Conservation (phyloP, 2,113 vertebrate genomes). For the Papio anubis region DNA sequence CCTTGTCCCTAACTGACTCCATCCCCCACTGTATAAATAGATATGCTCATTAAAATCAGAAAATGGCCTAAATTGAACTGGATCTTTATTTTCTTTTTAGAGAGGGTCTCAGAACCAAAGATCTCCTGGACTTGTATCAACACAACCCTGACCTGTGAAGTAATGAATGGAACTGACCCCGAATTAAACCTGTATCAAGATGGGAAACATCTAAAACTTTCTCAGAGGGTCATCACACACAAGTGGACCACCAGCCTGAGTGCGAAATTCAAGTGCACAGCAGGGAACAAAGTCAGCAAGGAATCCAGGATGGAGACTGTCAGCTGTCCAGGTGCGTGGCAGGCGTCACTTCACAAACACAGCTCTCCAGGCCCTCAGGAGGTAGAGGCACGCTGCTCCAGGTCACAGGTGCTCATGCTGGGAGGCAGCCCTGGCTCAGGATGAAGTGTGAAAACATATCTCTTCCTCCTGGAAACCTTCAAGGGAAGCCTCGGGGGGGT, state of each 20-base stretch:
- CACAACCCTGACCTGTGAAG: background rate
- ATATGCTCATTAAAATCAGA: background rate
- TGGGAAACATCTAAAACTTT: fast-evolving
- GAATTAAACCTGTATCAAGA: constrained; percentile 5
- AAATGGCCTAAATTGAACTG: background rate
- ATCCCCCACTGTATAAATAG: background rate
- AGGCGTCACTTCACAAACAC: fast-evolving
- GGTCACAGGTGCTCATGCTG: background rate
- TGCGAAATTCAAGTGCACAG: background rate
- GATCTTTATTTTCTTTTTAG: constrained; percentile 62
- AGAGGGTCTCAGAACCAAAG: constrained; percentile 51
- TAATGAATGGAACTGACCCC: background rate
- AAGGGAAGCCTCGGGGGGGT: background rate
- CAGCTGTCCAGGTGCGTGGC: constrained; percentile 44
- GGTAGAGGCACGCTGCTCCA: background rate
- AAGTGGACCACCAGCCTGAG: fast-evolving
- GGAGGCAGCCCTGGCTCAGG: background rate
- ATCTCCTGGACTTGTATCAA: constrained; percentile 52
- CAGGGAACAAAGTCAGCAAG: background rate
- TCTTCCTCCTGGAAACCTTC: background rate
- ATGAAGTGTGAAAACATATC: background rate
- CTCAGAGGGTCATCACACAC: fast-evolving
- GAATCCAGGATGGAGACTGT: fast-evolving
- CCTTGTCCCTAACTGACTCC: background rate
- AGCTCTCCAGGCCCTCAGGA: background rate